phyloP scores from a whole-genome alignment of 2,888 invertebrate genomes.

The Drosophila diplacantha region DNA sequence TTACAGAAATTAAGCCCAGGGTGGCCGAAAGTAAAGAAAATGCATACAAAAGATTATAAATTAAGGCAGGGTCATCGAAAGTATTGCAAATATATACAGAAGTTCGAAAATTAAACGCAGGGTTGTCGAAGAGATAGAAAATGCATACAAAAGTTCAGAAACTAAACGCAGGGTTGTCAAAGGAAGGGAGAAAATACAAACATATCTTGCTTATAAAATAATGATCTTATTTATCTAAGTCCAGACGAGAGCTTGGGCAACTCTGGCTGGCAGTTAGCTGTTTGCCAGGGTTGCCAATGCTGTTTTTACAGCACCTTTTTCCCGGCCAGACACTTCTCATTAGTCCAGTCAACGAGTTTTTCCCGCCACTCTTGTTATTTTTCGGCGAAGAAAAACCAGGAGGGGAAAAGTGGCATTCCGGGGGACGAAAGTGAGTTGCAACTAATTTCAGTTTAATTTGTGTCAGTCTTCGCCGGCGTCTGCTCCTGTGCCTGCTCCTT shows the following conservation, averaged over 20 bases:
- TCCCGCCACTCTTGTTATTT: slow-evolving; percentile 11
- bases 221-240: neutral
- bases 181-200: neutral
- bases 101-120: too few relatives aligned
- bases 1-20: too few relatives aligned
- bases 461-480: slow-evolving; percentile 53
- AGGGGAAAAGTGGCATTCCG: slow-evolving; percentile 1
- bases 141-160: too few relatives aligned
- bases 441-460: slow-evolving; percentile 73
- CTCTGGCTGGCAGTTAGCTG: neutral
- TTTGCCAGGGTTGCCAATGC: slow-evolving; percentile 10
- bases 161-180: too few relatives aligned
- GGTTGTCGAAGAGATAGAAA: too few relatives aligned
- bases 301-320: neutral
- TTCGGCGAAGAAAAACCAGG: slow-evolving; percentile 5
- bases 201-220: neutral
- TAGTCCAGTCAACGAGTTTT: slow-evolving; percentile 25
- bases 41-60: too few relatives aligned
- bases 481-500: slow-evolving; percentile 16
- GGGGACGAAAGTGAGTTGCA: slow-evolving; percentile 58
- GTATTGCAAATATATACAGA: too few relatives aligned
- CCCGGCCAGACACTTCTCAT: slow-evolving; percentile 31
- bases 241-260: neutral
- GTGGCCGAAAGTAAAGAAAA: too few relatives aligned
- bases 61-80: too few relatives aligned